Evolutionary conservation across 2,888 invertebrate genomes (phyloP).

Genomic region (Drymonia ruficornis): DNA sequence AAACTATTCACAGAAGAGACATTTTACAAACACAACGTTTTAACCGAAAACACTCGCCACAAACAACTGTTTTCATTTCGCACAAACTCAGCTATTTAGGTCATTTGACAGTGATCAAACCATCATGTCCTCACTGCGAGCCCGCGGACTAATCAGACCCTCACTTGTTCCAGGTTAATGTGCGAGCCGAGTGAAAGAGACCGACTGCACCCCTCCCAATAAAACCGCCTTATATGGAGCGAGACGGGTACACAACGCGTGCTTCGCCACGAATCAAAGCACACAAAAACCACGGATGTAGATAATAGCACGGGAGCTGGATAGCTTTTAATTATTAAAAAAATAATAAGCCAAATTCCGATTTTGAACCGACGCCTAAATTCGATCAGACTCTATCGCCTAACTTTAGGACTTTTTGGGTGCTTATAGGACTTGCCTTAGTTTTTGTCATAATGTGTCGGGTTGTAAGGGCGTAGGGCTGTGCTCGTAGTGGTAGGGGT

Average conservation of each 20-base stretch:
- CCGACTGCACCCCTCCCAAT: conserved; percentile 51
- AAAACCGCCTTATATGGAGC: conserved; percentile 81
- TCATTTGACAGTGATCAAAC: conserved; percentile 28
- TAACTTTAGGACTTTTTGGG: conserved; percentile 43
- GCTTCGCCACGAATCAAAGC: conserved; percentile 68
- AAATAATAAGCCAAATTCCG: conserved; percentile 32
- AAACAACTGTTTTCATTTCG: conserved; percentile 25
- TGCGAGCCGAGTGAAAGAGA: conserved; percentile 63
- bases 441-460: conserved; percentile 46
- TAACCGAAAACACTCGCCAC: background rate
- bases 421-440: conserved; percentile 67
- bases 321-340: conserved; percentile 31
- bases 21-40: background rate
- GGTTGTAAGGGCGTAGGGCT: conserved; percentile 38
- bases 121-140: conserved; percentile 12
- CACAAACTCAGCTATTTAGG: conserved; percentile 26
- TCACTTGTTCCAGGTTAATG: conserved; percentile 73
- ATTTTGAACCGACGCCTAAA: conserved; percentile 51
- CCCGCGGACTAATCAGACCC: conserved; percentile 43
- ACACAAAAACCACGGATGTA: conserved; percentile 68
- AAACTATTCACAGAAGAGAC: background rate
- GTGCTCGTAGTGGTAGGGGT: conserved; percentile 38
- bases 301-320: conserved; percentile 63
- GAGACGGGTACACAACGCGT: conserved; percentile 71
- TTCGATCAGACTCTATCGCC: conserved; percentile 50